phyloP scores from a whole-genome alignment of 2,797 vertebrate genomes.

The Tragopan temminckii region DNA sequence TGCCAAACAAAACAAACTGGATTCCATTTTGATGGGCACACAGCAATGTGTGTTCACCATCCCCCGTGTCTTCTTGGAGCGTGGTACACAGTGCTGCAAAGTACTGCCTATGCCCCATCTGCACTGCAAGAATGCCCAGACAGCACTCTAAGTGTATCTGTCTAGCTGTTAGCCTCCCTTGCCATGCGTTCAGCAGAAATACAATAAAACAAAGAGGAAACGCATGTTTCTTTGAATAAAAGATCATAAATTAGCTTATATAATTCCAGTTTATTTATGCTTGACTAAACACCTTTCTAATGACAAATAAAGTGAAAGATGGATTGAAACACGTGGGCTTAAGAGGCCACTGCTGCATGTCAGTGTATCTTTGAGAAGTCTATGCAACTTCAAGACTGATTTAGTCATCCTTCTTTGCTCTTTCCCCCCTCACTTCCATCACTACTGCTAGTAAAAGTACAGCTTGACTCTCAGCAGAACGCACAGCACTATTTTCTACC shows the following conservation, averaged over 20 bases:
- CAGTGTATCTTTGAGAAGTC: background rate
- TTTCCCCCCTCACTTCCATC: background rate
- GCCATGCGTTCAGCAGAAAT: background rate
- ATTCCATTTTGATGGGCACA: conserved; percentile 20
- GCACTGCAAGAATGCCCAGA: background rate
- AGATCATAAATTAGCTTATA: background rate
- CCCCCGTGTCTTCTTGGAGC: background rate
- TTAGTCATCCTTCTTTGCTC: background rate
- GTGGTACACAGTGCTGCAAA: background rate
- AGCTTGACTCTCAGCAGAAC: background rate
- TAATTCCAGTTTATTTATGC: background rate
- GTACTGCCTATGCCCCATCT: background rate
- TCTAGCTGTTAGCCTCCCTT: background rate
- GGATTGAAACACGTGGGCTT: background rate
- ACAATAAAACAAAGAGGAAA: background rate
- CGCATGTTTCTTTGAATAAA: background rate
- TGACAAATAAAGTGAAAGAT: background rate
- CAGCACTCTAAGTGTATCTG: background rate
- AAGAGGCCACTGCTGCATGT: background rate
- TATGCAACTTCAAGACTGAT: background rate
- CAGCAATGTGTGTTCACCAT: background rate
- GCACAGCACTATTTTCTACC: background rate
- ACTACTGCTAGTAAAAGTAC: background rate
- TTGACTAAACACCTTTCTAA: background rate
- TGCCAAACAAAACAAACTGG: conserved; percentile 34